A percentile compares a stretch with the other conserved stretches of the same genome.
phyloP scores from a whole-genome alignment of 2,797 vertebrate species.

The Aphelocoma californica region DNA sequence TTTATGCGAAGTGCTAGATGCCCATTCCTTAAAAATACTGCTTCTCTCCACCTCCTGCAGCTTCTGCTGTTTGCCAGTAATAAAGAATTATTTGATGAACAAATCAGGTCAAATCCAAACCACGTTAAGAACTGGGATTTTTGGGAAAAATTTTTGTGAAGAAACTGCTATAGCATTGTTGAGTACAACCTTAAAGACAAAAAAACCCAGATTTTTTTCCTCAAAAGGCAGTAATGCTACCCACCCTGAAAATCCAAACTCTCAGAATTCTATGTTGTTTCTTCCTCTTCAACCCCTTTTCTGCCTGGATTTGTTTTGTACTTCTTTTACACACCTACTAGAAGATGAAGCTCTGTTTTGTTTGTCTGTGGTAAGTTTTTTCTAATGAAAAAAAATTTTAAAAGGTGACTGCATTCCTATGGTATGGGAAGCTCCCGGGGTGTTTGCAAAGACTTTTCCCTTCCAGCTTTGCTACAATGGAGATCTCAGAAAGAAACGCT shows the following conservation, averaged over 20 bases:
- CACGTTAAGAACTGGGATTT: rapidly evolving
- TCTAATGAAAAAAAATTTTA: not conserved
- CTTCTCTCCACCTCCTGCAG: not conserved
- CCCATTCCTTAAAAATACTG: not conserved
- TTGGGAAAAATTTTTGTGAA: not conserved
- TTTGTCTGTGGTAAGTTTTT: not conserved
- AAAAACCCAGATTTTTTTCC: not conserved
- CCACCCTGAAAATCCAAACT: not conserved
- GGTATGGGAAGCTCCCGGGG: not conserved
- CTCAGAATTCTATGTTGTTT: not conserved
- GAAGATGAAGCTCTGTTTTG: not conserved
- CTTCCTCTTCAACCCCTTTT: not conserved
- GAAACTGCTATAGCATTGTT: not conserved
- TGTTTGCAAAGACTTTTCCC: not conserved
- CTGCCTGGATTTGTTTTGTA: not conserved
- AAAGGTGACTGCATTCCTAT: not conserved
- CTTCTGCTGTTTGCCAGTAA: not conserved
- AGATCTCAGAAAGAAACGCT: not conserved
- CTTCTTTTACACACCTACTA: not conserved
- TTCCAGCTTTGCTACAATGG: not conserved
- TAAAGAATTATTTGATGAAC: not conserved
- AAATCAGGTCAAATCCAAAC: not conserved
- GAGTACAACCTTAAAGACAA: not conserved
- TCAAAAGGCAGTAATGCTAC: not conserved
- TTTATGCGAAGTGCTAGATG: not conserved